Evolutionary conservation across 2,888 invertebrate species (phyloP), one percentile per base, ranked within the genome.

Genomic region (Amblyteles armatorius): DNA sequence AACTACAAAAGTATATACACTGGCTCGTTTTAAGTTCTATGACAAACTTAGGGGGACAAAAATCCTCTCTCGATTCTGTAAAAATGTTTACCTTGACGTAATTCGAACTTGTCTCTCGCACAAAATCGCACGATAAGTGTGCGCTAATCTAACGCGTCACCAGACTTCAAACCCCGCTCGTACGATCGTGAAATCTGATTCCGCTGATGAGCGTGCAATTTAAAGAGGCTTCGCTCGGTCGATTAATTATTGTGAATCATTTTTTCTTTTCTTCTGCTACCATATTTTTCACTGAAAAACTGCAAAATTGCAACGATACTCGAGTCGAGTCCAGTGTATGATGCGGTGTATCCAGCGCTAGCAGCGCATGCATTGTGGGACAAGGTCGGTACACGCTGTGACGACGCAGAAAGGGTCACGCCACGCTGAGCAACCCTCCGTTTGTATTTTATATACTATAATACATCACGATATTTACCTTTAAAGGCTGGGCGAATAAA

Each of bases 361-460:
- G 73, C 65, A 50, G 33, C 57, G 79, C 60, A 79, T 88, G 88
- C 88, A 88, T 89, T 89, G 88, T 90, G 88, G 90, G 90, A 90
- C 90, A 90, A 90, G 90, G 89, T 90, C 90, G 89, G 87, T 84
- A 82, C 86, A 88, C 83, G 87, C 86, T 78, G 84, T 87, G 84
- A 79, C 65, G 26, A 79, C 77, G 74, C 85, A 81, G 86, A 88
- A 83, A 87, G 83, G 85, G 89, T 89, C 88, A 90, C 88, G 89
- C 86, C 88, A 88, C 79, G 87, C 84, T 87, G 90, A 83, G 76
- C 89, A 90, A 87, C 90, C 82, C 79, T 88, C 87, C 86, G 55
- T 60, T 60, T 76, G 63, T 40, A 63, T 76, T 71, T 40, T 40
- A 52, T 16, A 36, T 6, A 44, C 72, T 40, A 55, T n/a, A 22